These are phyloP conservation scores for Channa striata DNA, from an alignment of 2,797 vertebrate species.

Conservation along the genomic window DNA sequence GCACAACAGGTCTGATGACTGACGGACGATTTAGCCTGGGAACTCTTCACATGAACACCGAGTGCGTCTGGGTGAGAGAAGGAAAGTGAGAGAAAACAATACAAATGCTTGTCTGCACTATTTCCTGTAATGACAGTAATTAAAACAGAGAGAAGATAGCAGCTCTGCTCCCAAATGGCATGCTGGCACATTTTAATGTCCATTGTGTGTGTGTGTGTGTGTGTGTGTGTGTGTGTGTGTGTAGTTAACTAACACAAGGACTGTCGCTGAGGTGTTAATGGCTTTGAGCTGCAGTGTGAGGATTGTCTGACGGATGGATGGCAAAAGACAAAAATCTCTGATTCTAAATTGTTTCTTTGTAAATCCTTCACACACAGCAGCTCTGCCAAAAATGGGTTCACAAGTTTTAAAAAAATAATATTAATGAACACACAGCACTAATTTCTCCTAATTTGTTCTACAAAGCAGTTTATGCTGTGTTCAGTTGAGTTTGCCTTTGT, in stretches of 20 bases:
- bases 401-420: conserved; percentile 23
- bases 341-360: conserved; percentile 33
- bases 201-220: conserved; percentile 7
- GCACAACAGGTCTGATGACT: conserved; percentile 42
- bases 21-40: conserved; percentile 64
- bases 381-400: conserved; percentile 4
- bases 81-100: conserved; percentile 52
- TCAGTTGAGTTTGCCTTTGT: conserved; percentile 2
- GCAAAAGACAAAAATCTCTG: conserved; percentile 24
- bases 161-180: conserved; percentile 54
- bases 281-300: conserved; percentile 38
- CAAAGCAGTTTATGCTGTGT: conserved; percentile 13
- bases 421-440: conserved; percentile 25
- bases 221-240: not conserved
- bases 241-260: conserved; percentile 28
- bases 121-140: conserved; percentile 74
- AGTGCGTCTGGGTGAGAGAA: conserved; percentile 40
- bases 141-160: conserved; percentile 69
- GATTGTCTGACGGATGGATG: conserved; percentile 44
- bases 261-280: conserved; percentile 41
- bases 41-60: conserved; percentile 45
- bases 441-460: conserved; percentile 30
- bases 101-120: conserved; percentile 53
- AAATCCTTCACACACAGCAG: conserved; percentile 22
- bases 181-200: conserved; percentile 34